A percentile compares a stretch with the other conserved stretches of the same genome.
These are phyloP conservation scores for Drosophila arizonae DNA, from an alignment of 1,140 invertebrate species.

Conservation along the genomic window DNA sequence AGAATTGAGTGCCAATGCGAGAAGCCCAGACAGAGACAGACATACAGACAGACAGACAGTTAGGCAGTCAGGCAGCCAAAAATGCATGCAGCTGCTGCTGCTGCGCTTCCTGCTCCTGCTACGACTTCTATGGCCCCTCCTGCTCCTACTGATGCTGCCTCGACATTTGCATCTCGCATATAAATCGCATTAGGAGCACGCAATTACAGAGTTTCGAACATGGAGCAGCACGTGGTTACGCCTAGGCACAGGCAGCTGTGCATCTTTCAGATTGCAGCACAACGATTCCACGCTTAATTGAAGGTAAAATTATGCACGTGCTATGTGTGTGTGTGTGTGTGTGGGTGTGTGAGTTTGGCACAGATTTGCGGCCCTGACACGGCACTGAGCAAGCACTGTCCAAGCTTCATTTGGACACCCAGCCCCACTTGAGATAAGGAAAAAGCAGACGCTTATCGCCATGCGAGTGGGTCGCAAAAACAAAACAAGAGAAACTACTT, in stretches of 20 bases:
- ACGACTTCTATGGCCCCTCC: background rate
- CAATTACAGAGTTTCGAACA: slow-evolving; percentile 62
- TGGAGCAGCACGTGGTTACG: slow-evolving; percentile 35
- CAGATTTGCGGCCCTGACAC: slow-evolving; percentile 38
- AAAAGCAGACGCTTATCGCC: slow-evolving; percentile 38
- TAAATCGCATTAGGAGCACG: slow-evolving; percentile 75
- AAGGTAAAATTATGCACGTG: slow-evolving; percentile 45
- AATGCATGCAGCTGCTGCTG: slow-evolving; percentile 22
- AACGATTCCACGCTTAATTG: slow-evolving; percentile 34
- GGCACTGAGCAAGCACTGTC: slow-evolving; percentile 33
- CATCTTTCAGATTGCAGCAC: slow-evolving; percentile 2
- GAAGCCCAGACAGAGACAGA: background rate
- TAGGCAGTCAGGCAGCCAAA: slow-evolving; percentile 21
- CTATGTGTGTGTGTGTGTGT: slow-evolving; percentile 1
- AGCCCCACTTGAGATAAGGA: slow-evolving; percentile 46
- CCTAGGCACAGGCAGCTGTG: slow-evolving; percentile 12
- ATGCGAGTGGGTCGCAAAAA: background rate
- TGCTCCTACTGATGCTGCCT: slow-evolving; percentile 14
- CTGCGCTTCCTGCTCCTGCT: slow-evolving; percentile 6
- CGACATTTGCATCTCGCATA: slow-evolving; percentile 75
- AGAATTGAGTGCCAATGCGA: slow-evolving; percentile 69
- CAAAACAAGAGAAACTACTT: slow-evolving; percentile 3
- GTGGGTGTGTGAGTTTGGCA: slow-evolving; percentile 8
- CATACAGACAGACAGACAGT: background rate
- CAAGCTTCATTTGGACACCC: slow-evolving; percentile 21